Evolutionary conservation across 1,140 invertebrate genomes (phyloP), one percentile per base, ranked within the genome.

Genomic region (Drosophila rhopaloa): DNA sequence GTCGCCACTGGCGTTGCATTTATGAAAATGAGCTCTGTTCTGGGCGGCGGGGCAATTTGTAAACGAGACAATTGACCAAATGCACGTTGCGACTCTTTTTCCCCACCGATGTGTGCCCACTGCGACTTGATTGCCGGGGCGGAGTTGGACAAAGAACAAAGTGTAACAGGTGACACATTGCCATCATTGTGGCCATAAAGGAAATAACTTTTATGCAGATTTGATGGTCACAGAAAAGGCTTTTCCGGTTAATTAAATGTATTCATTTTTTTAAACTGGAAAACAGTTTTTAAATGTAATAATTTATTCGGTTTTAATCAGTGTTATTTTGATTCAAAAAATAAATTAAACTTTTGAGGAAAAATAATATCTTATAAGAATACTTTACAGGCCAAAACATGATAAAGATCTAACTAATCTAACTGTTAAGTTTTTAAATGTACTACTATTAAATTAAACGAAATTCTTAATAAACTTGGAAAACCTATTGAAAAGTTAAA

Each of bases 61-160:
- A 88, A 86, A 79, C 83, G 61, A 88, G 76, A 88, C 83, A 86
- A 86, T 86, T 86, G 83, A 79, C 83, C 83, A 88, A 86, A 79
- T 83, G 76, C 50, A 68, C 16, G 29, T 46, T 40, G 41, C 14
- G 65, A 51, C 65, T 67, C 60, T 47, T 37, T 37, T 32, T 29
- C 11, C 9, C 35, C 44, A 54, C 38, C 65, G 14, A 46, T 62
- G 40, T 61, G 66, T 38, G 54, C 43, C n/a, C 37, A 38, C 54
- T 67, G 51, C 56, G 46, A 71, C 79, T 61, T 76, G 79, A 79
- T 82, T 86, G 79, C 35, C 40, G 61, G 58, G 41, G 57, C 40
- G 54, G 43, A 66, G 38, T 61, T 70, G 47, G 47, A 55, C 24
- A 63, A 19, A 46, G 59, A 40, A 29, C 32, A 27, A 32, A 47